Percentiles rank a stretch among this genome's conserved stretches.
These are phyloP conservation scores for Pinctada fucata DNA, from an alignment of 2,888 invertebrate genomes.

Conservation along the genomic window DNA sequence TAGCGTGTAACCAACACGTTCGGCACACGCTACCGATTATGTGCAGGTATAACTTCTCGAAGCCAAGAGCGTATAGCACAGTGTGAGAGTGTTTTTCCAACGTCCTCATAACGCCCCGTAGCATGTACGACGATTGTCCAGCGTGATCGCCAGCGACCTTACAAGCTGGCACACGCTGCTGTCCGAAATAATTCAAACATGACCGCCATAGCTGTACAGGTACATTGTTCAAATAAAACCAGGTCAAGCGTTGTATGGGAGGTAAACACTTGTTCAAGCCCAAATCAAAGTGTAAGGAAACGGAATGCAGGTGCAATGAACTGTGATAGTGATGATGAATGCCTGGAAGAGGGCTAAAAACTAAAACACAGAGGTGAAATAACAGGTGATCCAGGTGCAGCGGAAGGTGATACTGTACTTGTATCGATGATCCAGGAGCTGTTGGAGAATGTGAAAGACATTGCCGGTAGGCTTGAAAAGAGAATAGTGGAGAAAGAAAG, in stretches of 20 bases:
- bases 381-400: not conserved
- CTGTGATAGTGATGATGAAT: not conserved
- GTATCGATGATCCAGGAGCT: not conserved
- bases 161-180: no score
- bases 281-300: not conserved
- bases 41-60: no score
- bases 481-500: slow-evolving; percentile 10
- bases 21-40: no score
- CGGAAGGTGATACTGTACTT: not conserved
- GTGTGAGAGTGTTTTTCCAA: no score
- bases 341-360: not conserved
- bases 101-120: no score
- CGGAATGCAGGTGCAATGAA: not conserved
- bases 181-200: no score
- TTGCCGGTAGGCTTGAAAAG: not conserved
- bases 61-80: no score
- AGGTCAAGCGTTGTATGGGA: not conserved
- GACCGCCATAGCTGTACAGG: not conserved
- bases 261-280: not conserved
- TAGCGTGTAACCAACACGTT: no score
- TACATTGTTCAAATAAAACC: not conserved
- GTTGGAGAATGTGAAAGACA: not conserved
- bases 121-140: no score
- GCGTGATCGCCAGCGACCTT: no score
- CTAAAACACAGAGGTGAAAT: not conserved